Percentiles rank a stretch among this genome's conserved stretches.
phyloP scores from a whole-genome alignment of 64 coral and sea anemone genomes.

The Anthopleura sola region DNA sequence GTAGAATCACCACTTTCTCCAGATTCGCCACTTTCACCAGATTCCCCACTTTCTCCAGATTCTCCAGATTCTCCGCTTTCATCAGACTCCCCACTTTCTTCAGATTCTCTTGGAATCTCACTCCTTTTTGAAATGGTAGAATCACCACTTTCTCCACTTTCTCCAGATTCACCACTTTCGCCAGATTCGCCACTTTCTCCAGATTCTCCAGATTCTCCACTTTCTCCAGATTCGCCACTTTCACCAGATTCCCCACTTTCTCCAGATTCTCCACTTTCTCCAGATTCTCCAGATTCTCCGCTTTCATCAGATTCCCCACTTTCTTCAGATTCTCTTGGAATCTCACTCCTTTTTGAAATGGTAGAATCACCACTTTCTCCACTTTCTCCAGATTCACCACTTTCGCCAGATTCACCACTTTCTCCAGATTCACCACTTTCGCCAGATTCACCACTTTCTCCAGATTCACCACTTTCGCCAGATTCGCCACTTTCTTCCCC shows the following conservation, averaged over 20 bases:
- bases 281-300: slow-evolving; percentile 18
- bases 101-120: slow-evolving; percentile 17
- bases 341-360: too few species aligned
- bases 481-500: slow-evolving; percentile 7
- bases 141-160: slow-evolving; percentile 1
- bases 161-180: slow-evolving; percentile 10
- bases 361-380: background rate
- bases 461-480: slow-evolving; percentile 5
- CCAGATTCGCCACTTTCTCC: background rate
- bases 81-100: slow-evolving; percentile 32
- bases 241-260: too few species aligned
- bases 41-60: slow-evolving; percentile 31
- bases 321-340: slow-evolving; percentile 20
- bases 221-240: too few species aligned
- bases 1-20: slow-evolving; percentile 8
- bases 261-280: too few species aligned
- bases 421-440: slow-evolving; percentile 17
- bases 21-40: slow-evolving; percentile 16
- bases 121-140: background rate
- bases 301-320: slow-evolving; percentile 21
- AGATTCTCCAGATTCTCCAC: slow-evolving; percentile 8
- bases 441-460: slow-evolving; percentile 17
- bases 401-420: slow-evolving; percentile 19
- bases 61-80: slow-evolving; percentile 28
- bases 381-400: slow-evolving; percentile 5